Base-by-base conservation (phyloP, 1,140 invertebrate species). In the Pseudomyrmex concolor region DNA sequence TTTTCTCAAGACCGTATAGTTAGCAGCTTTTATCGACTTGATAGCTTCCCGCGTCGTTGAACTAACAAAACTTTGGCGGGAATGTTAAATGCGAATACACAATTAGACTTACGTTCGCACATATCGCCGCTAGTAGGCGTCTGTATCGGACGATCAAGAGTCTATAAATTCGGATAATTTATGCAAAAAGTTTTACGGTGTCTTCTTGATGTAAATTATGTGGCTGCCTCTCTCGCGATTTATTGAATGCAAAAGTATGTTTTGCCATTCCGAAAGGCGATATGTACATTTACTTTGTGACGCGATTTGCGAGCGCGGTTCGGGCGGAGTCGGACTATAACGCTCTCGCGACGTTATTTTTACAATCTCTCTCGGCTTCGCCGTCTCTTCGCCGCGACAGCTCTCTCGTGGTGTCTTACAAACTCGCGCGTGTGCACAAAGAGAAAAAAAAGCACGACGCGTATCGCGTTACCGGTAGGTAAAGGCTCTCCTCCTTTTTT, bases 381-480 rank as follows among this genome's bases (percentile, higher is more conserved):
- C 68, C 19, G 59, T 34, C 77, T 80, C 60, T 1, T 34, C 72
- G 45, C 10, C 71, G 19, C 59, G 59, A 71, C 50, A 57, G 43
- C 25, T 81, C 70, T 76, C 82, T 71, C 77, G 83, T 88, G 64
- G 57, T 78, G 83, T 88, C 67, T 83, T 73, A 68, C 83, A 13
- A 71, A 76, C 48, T 77, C 66, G 64, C 78, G 84, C 83, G 60
- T 81, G 84, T 81, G 84, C 74, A 85, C 83, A 85, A 84, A 67
- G 67, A 64, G 83, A 86, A 48, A 54, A 87, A 87, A 85, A 86
- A 82, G 71, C 84, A 62, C 45, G 54, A 64, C 82, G 85, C 67
- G 89, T 93, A 92, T 93, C 93, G 88, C 91, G 90, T 93, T 94
- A 93, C 93, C 84, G 90, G 90, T 89, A 85, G 87, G 90, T 89